These are phyloP conservation scores for Drosophila trichaetosa DNA, from an alignment of 2,888 invertebrate species.

Conservation along the genomic window DNA sequence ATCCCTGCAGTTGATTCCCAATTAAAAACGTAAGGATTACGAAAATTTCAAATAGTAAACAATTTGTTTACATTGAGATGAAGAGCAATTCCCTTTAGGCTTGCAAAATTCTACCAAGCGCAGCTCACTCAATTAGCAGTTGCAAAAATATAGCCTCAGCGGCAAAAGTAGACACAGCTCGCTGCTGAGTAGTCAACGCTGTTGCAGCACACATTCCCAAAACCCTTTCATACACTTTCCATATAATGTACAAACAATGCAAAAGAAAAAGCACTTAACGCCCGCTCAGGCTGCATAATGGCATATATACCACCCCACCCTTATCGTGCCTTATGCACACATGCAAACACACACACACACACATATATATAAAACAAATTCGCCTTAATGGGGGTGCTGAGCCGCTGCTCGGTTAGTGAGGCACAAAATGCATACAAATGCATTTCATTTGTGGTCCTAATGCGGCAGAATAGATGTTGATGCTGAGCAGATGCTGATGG, in stretches of 20 bases:
- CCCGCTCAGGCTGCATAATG: slow-evolving; percentile 51
- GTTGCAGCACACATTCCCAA: slow-evolving; percentile 4
- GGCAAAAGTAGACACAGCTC: background rate
- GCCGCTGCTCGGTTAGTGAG: slow-evolving; percentile 41
- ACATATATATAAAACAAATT: slow-evolving; percentile 44
- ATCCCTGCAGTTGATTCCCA: background rate
- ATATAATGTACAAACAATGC: slow-evolving; percentile 59
- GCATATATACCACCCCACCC: slow-evolving; percentile 20
- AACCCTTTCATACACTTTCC: slow-evolving; percentile 6
- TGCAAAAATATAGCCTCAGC: slow-evolving; percentile 4
- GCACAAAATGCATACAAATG: slow-evolving; percentile 75
- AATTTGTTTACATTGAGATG: background rate
- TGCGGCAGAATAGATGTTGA: slow-evolving; percentile 58
- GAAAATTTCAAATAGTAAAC: background rate
- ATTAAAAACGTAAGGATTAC: background rate
- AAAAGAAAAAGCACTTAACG: slow-evolving; percentile 69
- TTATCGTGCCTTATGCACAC: background rate
- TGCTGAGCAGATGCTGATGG: slow-evolving; percentile 21
- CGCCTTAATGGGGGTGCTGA: slow-evolving; percentile 57
- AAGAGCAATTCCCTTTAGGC: background rate
- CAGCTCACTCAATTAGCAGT: slow-evolving; percentile 22
- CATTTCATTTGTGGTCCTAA: slow-evolving; percentile 72
- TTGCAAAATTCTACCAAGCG: slow-evolving; percentile 19
- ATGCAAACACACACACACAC: slow-evolving; percentile 6
- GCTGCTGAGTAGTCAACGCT: slow-evolving; percentile 16